Conservation (phyloP, 2,113 vertebrate genomes). For the Cephalopholis sonnerati region DNA sequence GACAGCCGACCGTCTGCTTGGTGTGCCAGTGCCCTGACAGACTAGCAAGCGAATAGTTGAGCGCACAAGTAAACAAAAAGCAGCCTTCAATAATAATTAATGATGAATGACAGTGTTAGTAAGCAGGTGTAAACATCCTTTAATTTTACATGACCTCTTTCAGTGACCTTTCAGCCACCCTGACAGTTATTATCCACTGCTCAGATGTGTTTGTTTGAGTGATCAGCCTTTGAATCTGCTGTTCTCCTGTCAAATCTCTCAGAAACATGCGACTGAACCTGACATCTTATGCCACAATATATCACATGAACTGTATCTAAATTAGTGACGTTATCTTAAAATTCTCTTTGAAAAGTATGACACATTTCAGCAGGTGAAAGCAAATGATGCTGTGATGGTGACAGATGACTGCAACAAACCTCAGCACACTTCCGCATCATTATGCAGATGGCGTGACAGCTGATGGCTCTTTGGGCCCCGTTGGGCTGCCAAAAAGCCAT, state of each 20-base stretch:
- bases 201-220: not conserved
- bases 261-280: not conserved
- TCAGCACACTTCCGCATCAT: constrained; percentile 35
- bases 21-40: too few species aligned
- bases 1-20: too few species aligned
- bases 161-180: not conserved
- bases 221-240: not conserved
- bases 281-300: not conserved
- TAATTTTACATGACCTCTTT: constrained; percentile 22
- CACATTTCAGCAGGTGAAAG: constrained; percentile 44
- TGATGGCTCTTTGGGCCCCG: constrained; percentile 61
- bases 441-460: constrained; percentile 57
- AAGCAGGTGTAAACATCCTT: constrained; percentile 13
- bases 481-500: constrained; percentile 58
- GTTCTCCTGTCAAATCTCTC: not conserved
- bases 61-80: not conserved
- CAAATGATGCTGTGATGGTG: constrained; percentile 48
- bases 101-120: constrained; percentile 13
- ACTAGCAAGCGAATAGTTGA: not conserved
- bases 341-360: not conserved
- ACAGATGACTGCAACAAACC: constrained; percentile 61
- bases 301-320: not conserved
- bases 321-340: not conserved
- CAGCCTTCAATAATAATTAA: constrained; percentile 29
- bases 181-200: not conserved